A percentile compares a stretch with the other conserved stretches of the same genome.
Conservation (phyloP, 2,888 invertebrate genomes). For the Epistrophe grossulariae region DNA sequence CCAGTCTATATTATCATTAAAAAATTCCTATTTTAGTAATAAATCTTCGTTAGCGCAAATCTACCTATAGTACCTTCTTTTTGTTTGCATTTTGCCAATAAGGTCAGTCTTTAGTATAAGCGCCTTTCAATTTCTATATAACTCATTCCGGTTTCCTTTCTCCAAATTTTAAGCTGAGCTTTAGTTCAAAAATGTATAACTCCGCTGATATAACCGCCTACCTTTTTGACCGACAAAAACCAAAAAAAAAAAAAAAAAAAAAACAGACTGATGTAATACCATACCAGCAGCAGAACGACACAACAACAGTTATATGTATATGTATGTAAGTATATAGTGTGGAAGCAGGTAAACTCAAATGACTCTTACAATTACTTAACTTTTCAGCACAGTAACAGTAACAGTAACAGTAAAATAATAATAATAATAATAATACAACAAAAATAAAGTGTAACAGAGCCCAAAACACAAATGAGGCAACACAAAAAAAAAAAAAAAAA, state of each 20-base stretch:
- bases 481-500: too few relatives aligned
- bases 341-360: slow-evolving; percentile 33
- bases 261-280: slow-evolving; percentile 51
- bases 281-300: slow-evolving; percentile 38
- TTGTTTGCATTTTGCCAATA: slow-evolving; percentile 41
- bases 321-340: background rate
- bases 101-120: slow-evolving; percentile 29
- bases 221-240: slow-evolving; percentile 46
- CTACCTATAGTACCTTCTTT: background rate
- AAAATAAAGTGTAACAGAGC: slow-evolving; percentile 70
- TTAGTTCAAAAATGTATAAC: slow-evolving; percentile 41
- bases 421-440: slow-evolving; percentile 5
- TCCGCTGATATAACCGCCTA: slow-evolving; percentile 60
- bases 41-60: slow-evolving; percentile 1
- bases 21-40: slow-evolving; percentile 13
- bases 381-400: slow-evolving; percentile 30
- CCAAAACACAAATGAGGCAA: slow-evolving; percentile 60
- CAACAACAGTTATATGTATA: background rate
- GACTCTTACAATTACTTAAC: slow-evolving; percentile 67
- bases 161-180: slow-evolving; percentile 12
- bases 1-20: too few relatives aligned
- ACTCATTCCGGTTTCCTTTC: slow-evolving; percentile 52
- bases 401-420: background rate
- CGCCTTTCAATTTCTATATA: slow-evolving; percentile 27
- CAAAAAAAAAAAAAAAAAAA: too few relatives aligned